phyloP scores from a whole-genome alignment of 2,113 vertebrate genomes.

The Xiphorhynchus elegans region DNA sequence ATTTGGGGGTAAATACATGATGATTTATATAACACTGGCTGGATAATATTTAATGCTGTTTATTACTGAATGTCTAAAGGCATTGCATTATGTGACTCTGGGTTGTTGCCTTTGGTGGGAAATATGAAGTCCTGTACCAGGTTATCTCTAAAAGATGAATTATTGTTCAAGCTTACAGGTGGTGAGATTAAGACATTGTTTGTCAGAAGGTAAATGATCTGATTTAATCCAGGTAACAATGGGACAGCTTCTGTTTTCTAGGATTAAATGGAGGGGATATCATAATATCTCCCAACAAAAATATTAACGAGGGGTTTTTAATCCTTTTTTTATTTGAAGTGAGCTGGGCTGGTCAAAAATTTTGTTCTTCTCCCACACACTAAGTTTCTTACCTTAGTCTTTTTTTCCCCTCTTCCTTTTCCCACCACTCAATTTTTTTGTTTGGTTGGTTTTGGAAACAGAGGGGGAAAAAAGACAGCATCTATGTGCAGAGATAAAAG shows the following conservation, averaged over 20 bases:
- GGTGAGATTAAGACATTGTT: background rate
- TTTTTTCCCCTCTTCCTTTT: background rate
- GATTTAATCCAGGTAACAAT: background rate
- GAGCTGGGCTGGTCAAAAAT: background rate
- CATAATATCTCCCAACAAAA: background rate
- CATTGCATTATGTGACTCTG: background rate
- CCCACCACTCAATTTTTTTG: background rate
- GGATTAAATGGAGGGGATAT: background rate
- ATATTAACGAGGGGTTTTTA: accelerated
- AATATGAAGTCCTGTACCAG: background rate
- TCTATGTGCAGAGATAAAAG: background rate
- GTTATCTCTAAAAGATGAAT: background rate
- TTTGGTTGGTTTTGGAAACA: background rate
- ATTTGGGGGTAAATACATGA: background rate
- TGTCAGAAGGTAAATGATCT: background rate
- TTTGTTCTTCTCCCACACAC: background rate
- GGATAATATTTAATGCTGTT: constrained; percentile 5
- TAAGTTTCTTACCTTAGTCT: background rate
- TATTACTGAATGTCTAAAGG: background rate
- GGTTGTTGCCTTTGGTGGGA: background rate
- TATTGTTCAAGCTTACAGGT: background rate
- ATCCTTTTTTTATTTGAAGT: background rate
- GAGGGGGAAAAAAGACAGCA: background rate
- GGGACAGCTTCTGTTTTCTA: background rate
- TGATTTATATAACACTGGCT: background rate